These are phyloP conservation scores for Netelia inedita DNA, from an alignment of 2,888 invertebrate genomes.

Conservation along the genomic window DNA sequence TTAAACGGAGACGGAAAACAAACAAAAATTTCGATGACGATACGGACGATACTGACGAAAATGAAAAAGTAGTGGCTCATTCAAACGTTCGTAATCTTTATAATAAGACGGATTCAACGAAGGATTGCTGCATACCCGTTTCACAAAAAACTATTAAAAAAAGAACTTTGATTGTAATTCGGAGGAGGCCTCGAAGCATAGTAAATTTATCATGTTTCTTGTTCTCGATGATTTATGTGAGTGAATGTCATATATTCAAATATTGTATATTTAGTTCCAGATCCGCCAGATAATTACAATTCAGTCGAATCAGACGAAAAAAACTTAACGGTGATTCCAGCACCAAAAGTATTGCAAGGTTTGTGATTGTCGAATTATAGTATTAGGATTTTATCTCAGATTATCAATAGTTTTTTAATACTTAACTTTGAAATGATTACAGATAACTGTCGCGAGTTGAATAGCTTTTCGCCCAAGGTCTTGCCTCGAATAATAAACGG, in stretches of 20 bases:
- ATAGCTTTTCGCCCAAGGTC: conserved; percentile 3
- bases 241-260: neutral
- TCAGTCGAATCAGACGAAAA: conserved; percentile 5
- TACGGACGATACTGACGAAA: too few species aligned
- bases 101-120: conserved; percentile 3
- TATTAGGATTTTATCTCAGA: neutral
- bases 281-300: conserved; percentile 17
- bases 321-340: neutral
- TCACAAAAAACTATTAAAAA: conserved; percentile 6
- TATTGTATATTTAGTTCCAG: conserved; percentile 17
- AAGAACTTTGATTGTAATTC: neutral
- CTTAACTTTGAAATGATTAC: neutral
- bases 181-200: neutral
- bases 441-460: neutral
- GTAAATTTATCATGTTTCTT: conserved; percentile 5
- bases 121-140: neutral
- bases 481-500: conserved; percentile 18
- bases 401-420: neutral
- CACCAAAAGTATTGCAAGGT: conserved; percentile 15
- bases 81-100: neutral
- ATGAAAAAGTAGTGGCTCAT: too few species aligned
- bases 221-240: neutral
- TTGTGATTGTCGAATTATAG: neutral
- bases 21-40: conserved; percentile 25
- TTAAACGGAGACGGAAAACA: conserved; percentile 9